These are phyloP conservation scores for Prochilodus magdalenae DNA, from an alignment of 2,113 vertebrate genomes.

Conservation along the genomic window DNA sequence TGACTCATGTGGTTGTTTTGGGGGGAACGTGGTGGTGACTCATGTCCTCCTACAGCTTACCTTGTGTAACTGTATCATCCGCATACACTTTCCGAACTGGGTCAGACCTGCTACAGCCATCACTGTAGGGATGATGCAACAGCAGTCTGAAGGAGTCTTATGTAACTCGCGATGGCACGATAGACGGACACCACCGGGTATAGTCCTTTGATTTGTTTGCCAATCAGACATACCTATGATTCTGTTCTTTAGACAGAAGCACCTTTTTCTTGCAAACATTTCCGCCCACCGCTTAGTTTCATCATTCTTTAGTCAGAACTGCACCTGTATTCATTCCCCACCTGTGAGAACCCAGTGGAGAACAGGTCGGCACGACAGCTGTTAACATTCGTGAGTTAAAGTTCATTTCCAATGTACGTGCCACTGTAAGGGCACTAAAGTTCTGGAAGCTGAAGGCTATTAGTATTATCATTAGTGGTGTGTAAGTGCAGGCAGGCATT, in stretches of 20 bases:
- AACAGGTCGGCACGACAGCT: neutral
- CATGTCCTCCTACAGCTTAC: slow-evolving; percentile 57
- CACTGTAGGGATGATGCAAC: neutral
- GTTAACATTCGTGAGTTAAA: neutral
- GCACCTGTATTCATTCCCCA: neutral
- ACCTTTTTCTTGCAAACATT: neutral
- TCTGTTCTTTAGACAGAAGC: neutral
- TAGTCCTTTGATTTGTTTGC: neutral
- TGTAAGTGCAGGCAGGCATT: neutral
- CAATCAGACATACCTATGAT: neutral
- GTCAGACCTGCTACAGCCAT: slow-evolving; percentile 14
- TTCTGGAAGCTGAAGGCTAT: neutral
- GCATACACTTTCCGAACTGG: slow-evolving; percentile 45
- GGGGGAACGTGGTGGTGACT: slow-evolving; percentile 62
- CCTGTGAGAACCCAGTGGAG: neutral
- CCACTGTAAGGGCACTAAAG: neutral
- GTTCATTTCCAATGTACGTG: neutral
- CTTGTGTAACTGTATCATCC: slow-evolving; percentile 59
- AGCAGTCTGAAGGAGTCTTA: slow-evolving; percentile 1
- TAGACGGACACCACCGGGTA: neutral
- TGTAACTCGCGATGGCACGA: neutral
- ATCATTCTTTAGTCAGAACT: neutral
- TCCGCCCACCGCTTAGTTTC: neutral
- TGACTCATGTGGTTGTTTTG: slow-evolving; percentile 66
- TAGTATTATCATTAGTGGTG: slow-evolving; percentile 1